These are phyloP conservation scores for Ceratotherium simum DNA, from an alignment of 2,113 vertebrate species.

Conservation along the genomic window DNA sequence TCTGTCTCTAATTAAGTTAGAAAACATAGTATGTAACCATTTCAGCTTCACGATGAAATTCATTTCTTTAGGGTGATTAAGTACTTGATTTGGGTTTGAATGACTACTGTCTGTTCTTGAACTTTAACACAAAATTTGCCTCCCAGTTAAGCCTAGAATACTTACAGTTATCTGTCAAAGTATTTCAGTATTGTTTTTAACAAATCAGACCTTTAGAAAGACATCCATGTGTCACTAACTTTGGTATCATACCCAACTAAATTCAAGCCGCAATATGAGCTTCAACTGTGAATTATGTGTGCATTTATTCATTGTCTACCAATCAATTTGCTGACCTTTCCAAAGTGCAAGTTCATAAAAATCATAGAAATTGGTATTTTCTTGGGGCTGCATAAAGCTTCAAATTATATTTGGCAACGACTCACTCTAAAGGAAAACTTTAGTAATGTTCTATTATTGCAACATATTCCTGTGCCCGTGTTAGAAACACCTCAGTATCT, in stretches of 20 bases:
- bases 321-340: slow-evolving; percentile 25
- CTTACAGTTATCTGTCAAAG: slow-evolving; percentile 11
- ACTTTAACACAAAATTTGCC: slow-evolving; percentile 1
- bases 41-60: slow-evolving; percentile 44
- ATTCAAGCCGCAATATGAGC: not conserved
- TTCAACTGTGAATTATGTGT: not conserved
- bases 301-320: slow-evolving; percentile 37
- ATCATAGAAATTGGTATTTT: slow-evolving; percentile 34
- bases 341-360: slow-evolving; percentile 59
- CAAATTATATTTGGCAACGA: slow-evolving; percentile 64
- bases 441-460: slow-evolving; percentile 65
- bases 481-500: slow-evolving; percentile 75
- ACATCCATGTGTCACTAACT: not conserved
- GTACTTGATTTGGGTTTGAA: slow-evolving; percentile 3
- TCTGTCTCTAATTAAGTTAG: slow-evolving; percentile 64
- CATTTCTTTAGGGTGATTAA: slow-evolving; percentile 51
- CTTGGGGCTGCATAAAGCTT: not conserved
- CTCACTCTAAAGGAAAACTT: slow-evolving; percentile 74
- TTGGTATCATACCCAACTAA: not conserved
- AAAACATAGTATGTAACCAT: not conserved
- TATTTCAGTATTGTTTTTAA: not conserved
- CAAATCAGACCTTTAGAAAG: not conserved
- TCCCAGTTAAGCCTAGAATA: not conserved
- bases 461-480: slow-evolving; percentile 18
- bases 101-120: slow-evolving; percentile 14